phyloP scores from a whole-genome alignment of 2,113 vertebrate species.

The Callipepla californica region DNA sequence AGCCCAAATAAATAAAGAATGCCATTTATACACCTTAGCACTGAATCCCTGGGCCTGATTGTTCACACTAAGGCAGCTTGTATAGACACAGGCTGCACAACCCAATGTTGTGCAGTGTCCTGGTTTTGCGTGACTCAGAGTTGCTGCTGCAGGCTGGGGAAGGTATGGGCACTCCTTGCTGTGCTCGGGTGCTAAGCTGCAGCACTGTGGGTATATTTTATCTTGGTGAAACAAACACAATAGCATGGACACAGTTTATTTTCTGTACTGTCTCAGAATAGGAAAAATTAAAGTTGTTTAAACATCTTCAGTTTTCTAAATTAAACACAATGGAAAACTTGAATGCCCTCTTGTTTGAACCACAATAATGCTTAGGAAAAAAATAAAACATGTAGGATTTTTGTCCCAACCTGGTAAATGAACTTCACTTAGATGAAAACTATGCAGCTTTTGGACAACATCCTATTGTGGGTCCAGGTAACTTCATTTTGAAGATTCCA shows the following conservation, averaged over 20 bases:
- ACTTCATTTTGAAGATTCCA: not conserved
- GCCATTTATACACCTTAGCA: accelerated
- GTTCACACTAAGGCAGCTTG: accelerated
- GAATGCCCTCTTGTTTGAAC: not conserved
- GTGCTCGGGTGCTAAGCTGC: not conserved
- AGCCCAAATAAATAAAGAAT: not conserved
- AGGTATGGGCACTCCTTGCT: not conserved
- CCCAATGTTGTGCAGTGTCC: not conserved
- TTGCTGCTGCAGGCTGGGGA: not conserved
- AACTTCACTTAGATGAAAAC: not conserved
- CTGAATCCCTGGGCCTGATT: not conserved
- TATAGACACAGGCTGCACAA: not conserved
- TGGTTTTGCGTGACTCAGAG: not conserved
- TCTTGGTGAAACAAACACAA: not conserved
- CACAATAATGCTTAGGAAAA: not conserved
- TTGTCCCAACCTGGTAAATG: not conserved
- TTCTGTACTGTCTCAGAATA: not conserved
- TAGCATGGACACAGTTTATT: not conserved
- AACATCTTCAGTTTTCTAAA: not conserved
- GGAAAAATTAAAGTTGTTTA: not conserved
- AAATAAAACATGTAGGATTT: not conserved
- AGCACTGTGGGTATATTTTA: not conserved
- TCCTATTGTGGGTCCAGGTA: not conserved
- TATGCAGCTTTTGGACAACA: no score
- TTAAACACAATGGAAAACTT: not conserved